These are phyloP conservation scores for Cyclophora albipunctata DNA, from an alignment of 2,888 invertebrate genomes.

Conservation along the genomic window DNA sequence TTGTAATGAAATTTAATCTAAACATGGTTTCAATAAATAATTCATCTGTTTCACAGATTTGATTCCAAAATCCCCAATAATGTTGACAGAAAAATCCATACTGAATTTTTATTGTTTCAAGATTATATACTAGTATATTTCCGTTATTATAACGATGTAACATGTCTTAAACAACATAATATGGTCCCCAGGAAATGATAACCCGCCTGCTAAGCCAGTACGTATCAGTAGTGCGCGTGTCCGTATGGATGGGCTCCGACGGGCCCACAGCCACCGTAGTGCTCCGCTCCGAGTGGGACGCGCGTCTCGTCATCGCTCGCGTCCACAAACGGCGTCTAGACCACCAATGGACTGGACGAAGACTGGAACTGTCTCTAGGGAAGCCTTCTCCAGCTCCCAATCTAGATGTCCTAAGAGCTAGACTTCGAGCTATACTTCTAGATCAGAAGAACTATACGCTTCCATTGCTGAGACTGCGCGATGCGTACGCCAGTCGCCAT, in stretches of 20 bases:
- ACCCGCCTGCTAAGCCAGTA: slow-evolving; percentile 56
- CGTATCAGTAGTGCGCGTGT: slow-evolving; percentile 51
- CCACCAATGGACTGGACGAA: slow-evolving; percentile 75
- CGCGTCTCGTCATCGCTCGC: slow-evolving; percentile 85
- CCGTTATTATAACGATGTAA: too few species aligned
- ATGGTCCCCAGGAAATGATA: slow-evolving; percentile 47
- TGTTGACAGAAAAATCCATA: too few species aligned
- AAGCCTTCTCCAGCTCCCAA: slow-evolving; percentile 77
- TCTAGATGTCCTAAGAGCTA: slow-evolving; percentile 77
- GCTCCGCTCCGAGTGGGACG: slow-evolving; percentile 82
- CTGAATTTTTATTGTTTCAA: too few species aligned
- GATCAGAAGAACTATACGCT: slow-evolving; percentile 84
- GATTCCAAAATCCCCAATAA: too few species aligned
- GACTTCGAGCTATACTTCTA: slow-evolving; percentile 82
- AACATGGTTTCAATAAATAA: too few species aligned
- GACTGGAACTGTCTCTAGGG: slow-evolving; percentile 84
- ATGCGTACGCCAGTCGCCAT: slow-evolving; percentile 87
- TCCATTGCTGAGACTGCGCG: slow-evolving; percentile 87
- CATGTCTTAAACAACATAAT: too few species aligned
- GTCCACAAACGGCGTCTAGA: slow-evolving; percentile 88
- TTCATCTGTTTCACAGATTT: too few species aligned
- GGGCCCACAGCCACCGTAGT: slow-evolving; percentile 81
- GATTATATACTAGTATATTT: too few species aligned
- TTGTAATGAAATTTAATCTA: too few species aligned
- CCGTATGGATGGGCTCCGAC: slow-evolving; percentile 58